phyloP scores from a whole-genome alignment of 2,888 invertebrate species.

The Tridacna gigas region DNA sequence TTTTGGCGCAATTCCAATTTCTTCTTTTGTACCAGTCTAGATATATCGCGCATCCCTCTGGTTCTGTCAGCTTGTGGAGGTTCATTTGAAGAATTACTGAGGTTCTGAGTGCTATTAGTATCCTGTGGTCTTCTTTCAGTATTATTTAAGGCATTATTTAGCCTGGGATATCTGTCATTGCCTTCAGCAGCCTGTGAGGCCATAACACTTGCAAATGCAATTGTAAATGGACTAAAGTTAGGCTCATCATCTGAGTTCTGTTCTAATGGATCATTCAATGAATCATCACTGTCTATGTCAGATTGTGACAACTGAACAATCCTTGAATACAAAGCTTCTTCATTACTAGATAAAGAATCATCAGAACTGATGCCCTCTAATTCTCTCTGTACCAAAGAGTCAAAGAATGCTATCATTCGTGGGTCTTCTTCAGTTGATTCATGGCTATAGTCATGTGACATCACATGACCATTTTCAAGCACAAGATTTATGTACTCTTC shows the following conservation, averaged over 20 bases:
- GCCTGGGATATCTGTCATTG: slow-evolving; percentile 55
- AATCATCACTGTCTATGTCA: slow-evolving; percentile 58
- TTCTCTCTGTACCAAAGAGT: slow-evolving; percentile 95
- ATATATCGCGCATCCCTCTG: slow-evolving; percentile 63
- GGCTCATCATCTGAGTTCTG: slow-evolving; percentile 54
- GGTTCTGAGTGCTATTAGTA: neutral
- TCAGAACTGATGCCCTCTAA: slow-evolving; percentile 88
- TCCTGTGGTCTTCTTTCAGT: slow-evolving; percentile 26
- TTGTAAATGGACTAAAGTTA: slow-evolving; percentile 73
- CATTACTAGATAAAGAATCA: slow-evolving; percentile 74
- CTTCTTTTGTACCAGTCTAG: slow-evolving; percentile 73
- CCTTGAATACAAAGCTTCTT: slow-evolving; percentile 74
- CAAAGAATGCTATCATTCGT: slow-evolving; percentile 98
- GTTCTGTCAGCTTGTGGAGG: neutral
- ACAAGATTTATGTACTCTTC: slow-evolving; percentile 93
- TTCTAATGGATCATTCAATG: slow-evolving; percentile 5
- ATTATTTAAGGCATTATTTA: slow-evolving; percentile 53
- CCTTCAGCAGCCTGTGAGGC: slow-evolving; percentile 69
- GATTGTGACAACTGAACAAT: slow-evolving; percentile 71
- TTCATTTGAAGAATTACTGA: neutral
- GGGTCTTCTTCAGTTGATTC: slow-evolving; percentile 95
- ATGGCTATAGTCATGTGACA: slow-evolving; percentile 93
- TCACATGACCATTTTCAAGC: slow-evolving; percentile 90
- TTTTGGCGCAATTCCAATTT: slow-evolving; percentile 64
- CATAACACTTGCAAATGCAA: slow-evolving; percentile 78